These are phyloP conservation scores for Paedocypris micromegethes DNA, from an alignment of 2,797 vertebrate genomes.

Conservation along the genomic window DNA sequence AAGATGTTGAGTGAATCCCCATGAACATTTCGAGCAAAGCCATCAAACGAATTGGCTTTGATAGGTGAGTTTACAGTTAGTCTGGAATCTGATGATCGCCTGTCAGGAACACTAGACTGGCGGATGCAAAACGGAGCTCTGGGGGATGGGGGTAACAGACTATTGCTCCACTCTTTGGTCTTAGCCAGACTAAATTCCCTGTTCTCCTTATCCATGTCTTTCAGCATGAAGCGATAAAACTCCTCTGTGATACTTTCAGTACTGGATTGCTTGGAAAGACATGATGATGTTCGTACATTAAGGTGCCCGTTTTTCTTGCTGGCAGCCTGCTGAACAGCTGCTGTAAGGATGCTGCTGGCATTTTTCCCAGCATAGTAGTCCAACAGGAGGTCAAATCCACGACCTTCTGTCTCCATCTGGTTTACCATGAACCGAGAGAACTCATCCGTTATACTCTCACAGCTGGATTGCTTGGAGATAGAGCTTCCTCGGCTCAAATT, in stretches of 20 bases:
- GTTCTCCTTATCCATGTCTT: constrained; percentile 86
- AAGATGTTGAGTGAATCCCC: constrained; percentile 78
- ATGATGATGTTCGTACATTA: constrained; percentile 75
- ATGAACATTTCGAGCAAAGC: constrained; percentile 77
- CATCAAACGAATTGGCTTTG: constrained; percentile 94
- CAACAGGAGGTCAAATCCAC: constrained; percentile 89
- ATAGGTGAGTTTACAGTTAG: constrained; percentile 83
- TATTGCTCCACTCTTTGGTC: constrained; percentile 84
- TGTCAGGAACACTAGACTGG: constrained; percentile 88
- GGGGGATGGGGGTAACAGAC: constrained; percentile 76
- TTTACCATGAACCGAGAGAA: constrained; percentile 98
- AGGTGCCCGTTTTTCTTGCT: constrained; percentile 85
- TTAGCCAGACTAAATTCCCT: constrained; percentile 73
- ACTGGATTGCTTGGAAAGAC: constrained; percentile 95
- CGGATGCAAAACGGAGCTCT: constrained; percentile 82
- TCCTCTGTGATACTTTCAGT: constrained; percentile 98
- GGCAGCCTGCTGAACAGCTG: constrained; percentile 87
- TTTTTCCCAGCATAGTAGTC: constrained; percentile 98
- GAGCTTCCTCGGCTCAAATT: constrained; percentile 89
- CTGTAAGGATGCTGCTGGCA: constrained; percentile 84
- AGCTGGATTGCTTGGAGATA: constrained; percentile 97
- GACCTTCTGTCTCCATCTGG: constrained; percentile 96
- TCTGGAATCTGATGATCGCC: constrained; percentile 76
- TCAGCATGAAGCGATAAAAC: constrained; percentile 94
- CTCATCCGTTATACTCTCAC: constrained; percentile 97